Evolutionary conservation across 2,113 vertebrate species (phyloP).

Genomic region (Montifringilla adamsi): DNA sequence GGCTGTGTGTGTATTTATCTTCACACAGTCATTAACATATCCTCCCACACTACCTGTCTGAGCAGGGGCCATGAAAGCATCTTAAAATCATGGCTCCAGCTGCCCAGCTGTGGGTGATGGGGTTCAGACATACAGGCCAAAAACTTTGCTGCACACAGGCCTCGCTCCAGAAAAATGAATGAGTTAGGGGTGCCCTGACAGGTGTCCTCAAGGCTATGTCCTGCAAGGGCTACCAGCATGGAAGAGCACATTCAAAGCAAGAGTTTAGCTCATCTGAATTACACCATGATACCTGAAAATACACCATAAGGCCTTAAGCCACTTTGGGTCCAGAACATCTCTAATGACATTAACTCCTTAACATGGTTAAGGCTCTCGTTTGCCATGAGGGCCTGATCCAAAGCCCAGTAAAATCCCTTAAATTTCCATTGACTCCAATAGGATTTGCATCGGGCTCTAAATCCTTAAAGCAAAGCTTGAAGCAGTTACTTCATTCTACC

Average conservation of each 20-base stretch:
- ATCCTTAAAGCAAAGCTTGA: slow-evolving; percentile 14
- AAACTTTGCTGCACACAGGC: neutral
- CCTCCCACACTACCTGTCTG: no score
- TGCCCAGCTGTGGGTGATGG: neutral
- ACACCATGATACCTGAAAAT: neutral
- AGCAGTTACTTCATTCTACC: neutral
- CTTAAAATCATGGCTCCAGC: neutral
- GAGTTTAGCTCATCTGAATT: neutral
- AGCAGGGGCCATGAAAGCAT: neutral
- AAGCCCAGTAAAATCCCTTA: neutral
- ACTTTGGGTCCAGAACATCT: neutral
- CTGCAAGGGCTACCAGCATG: neutral
- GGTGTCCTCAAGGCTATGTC: neutral
- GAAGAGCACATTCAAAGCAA: neutral
- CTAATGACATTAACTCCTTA: slow-evolving; percentile 7
- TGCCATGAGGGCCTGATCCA: neutral
- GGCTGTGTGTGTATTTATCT: neutral
- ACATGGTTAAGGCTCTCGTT: neutral
- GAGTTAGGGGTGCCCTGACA: neutral
- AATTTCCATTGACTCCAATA: slow-evolving; percentile 4
- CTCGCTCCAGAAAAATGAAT: neutral
- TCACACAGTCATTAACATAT: neutral
- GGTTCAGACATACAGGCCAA: accelerated
- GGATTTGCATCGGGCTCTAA: neutral
- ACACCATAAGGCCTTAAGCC: neutral